Evolutionary conservation across 2,113 vertebrate species (phyloP).

Genomic region (Cebus imitator): DNA sequence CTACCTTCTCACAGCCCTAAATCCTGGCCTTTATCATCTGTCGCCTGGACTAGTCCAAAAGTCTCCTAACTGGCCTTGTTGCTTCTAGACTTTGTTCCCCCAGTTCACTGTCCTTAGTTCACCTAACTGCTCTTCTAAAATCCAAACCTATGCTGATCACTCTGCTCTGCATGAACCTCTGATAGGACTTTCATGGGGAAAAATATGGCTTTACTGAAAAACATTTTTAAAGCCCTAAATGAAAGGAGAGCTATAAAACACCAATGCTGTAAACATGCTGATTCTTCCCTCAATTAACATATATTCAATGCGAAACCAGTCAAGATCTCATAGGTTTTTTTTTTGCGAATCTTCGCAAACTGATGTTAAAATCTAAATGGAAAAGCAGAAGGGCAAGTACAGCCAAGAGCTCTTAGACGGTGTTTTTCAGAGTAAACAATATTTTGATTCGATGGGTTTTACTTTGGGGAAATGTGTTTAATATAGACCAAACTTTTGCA

Average conservation of each 20-base stretch:
- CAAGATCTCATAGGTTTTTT: neutral
- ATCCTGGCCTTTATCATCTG: neutral
- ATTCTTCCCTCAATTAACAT: slow-evolving; percentile 7
- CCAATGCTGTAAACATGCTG: neutral
- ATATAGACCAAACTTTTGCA: slow-evolving; percentile 25
- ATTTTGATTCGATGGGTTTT: neutral
- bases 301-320: neutral
- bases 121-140: neutral
- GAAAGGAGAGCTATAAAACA: neutral
- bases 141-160: neutral
- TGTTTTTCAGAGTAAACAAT: neutral
- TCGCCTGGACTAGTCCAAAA: neutral
- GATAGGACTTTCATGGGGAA: neutral
- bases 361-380: slow-evolving; percentile 12
- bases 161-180: neutral
- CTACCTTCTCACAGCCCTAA: neutral
- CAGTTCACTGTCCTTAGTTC: neutral
- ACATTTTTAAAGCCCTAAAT: slow-evolving; percentile 1
- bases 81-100: neutral
- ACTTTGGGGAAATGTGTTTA: neutral
- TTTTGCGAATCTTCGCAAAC: neutral
- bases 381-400: neutral
- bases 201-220: neutral
- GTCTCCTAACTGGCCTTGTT: neutral
- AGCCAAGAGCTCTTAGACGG: neutral